Base-by-base conservation (phyloP, 1,140 invertebrate genomes). In the Neodiprion lecontei region DNA sequence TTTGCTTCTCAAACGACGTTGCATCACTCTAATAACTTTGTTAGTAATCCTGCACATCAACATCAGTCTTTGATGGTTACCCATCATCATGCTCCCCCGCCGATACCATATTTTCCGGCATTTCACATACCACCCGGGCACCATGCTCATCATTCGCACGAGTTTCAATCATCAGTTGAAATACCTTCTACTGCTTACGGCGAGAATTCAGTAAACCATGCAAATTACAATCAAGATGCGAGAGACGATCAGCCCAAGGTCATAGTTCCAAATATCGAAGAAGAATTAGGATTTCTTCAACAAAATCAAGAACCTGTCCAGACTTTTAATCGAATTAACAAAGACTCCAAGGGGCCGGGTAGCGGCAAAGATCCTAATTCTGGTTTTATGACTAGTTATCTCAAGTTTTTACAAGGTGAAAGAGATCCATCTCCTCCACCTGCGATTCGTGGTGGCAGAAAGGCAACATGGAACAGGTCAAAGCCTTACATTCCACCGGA, bases 231-330 rank as follows among this genome's bases (percentile, higher is more conserved):
- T 72, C 79, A 83, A 74, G 81, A 86, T 50, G 72, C 83, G 48
- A 82, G 80, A 80, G 92, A 93, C 76, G 92, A 93, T 82, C 91
- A 92, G 85, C 93, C 93, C 75, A 94, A 95, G 90, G 94, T 95
- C 78, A 94, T 95, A 79, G 94, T 95, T 79, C 94, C 94, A 75
- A 94, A 95, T 89, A 95, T 96, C 86, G 94, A 95, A 86, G 94
- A 96, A 88, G 94, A 96, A 89, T 88, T 95, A 82, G 93, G 92
- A 85, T 95, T 94, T 87, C 88, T 96, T 85, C 81, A 85, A 68
- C 85, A 85, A 68, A 83, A 78, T 76, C 81, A 83, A 12, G 77
- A 80, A 49, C 67, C 72, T 11, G 21, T 78, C 17, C 77, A 80
- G 21, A 65, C 67, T 11, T 72, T 48, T 28, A 84, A 76, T 74